Conservation (phyloP, 2,888 invertebrate genomes). For the Eupithecia exiguata region DNA sequence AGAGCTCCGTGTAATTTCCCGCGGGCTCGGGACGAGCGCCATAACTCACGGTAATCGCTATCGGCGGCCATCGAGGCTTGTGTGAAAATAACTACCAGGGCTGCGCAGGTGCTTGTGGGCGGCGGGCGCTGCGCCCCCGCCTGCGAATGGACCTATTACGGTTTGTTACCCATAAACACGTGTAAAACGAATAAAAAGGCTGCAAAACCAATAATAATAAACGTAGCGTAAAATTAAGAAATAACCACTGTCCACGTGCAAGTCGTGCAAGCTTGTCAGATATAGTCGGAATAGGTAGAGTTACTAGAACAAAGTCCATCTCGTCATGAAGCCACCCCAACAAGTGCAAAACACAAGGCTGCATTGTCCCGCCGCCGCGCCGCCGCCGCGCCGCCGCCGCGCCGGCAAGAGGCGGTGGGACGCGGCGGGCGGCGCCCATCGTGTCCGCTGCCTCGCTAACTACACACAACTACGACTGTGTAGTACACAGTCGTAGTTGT, state of each 20-base stretch:
- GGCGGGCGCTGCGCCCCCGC: background rate
- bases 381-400: background rate
- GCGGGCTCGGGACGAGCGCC: background rate
- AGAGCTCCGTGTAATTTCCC: background rate
- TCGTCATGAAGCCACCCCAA: background rate
- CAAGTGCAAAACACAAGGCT: background rate
- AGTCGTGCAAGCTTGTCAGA: background rate
- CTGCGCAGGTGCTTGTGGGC: no score
- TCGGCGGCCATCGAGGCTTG: background rate
- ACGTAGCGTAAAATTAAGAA: background rate
- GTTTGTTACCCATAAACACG: background rate
- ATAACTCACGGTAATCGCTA: background rate
- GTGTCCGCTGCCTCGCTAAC: background rate
- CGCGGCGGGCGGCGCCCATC: background rate
- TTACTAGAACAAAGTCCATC: background rate
- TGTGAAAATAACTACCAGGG: constrained; percentile 9
- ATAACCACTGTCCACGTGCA: no score
- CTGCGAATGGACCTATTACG: background rate
- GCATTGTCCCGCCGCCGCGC: background rate
- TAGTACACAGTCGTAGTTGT: no score
- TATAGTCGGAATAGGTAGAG: no score
- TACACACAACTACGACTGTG: no score
- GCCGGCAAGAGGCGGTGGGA: no score
- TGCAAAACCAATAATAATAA: background rate
- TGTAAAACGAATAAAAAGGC: background rate